Conservation (phyloP, 2,888 invertebrate genomes). For the Uropetala carovei region DNA sequence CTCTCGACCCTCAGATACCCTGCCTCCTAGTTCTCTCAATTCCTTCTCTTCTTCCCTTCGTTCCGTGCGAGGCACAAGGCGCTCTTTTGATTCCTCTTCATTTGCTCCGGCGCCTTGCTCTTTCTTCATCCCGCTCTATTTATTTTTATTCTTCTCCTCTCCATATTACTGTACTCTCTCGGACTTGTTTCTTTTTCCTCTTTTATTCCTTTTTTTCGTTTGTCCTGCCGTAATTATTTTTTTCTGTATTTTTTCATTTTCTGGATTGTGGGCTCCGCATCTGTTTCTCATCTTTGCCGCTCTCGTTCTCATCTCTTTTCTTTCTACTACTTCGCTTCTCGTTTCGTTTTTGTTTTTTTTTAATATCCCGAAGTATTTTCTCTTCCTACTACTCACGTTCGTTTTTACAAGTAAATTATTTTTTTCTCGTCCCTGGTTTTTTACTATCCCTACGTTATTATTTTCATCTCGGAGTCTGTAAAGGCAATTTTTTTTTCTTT, state of each 20-base stretch:
- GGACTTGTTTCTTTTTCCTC: background rate
- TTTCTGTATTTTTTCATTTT: background rate
- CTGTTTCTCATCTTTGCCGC: slow-evolving; percentile 31
- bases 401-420: background rate
- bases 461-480: background rate
- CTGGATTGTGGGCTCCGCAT: background rate
- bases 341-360: background rate
- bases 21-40: background rate
- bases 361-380: background rate
- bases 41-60: background rate
- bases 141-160: background rate
- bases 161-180: background rate
- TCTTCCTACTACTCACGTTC: background rate
- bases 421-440: background rate
- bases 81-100: too few species aligned
- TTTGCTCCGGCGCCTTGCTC: background rate
- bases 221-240: background rate
- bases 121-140: background rate
- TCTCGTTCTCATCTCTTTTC: background rate
- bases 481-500: background rate
- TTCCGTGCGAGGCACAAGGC: background rate
- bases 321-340: background rate
- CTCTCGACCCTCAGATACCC: background rate
- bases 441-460: background rate
- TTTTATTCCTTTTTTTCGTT: background rate